Evolutionary conservation across 2,888 invertebrate genomes (phyloP).

Genomic region (Junonia oenone): DNA sequence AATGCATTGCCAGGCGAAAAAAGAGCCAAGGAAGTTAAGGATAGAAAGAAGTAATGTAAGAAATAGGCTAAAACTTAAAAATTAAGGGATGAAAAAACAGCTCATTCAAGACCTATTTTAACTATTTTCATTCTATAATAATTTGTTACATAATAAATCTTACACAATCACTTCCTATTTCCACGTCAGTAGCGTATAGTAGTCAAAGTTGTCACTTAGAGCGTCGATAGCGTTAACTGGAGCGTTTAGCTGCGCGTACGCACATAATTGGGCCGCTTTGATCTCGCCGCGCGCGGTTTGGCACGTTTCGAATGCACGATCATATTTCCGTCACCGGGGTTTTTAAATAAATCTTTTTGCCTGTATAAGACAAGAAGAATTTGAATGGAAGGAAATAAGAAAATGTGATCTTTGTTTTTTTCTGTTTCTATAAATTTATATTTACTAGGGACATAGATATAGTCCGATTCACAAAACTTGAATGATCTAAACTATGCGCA

Average conservation of each 20-base stretch:
- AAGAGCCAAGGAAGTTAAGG: no score
- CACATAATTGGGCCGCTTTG: conserved; percentile 64
- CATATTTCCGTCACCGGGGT: conserved; percentile 50
- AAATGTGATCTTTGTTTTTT: not conserved
- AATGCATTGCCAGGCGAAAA: no score
- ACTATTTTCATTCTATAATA: no score
- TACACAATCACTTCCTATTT: not conserved
- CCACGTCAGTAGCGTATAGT: not conserved
- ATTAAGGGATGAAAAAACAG: no score
- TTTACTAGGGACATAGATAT: no score
- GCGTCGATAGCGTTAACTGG: conserved; percentile 42
- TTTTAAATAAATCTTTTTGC: not conserved
- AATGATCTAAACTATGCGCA: no score
- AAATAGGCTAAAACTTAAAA: no score
- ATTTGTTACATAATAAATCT: no score
- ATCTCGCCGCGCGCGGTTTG: conserved; percentile 69
- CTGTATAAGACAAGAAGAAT: not conserved
- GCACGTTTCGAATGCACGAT: conserved; percentile 50
- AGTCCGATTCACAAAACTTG: no score
- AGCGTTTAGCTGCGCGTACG: conserved; percentile 62
- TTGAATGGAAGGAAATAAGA: not conserved
- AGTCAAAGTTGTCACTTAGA: conserved; percentile 1
- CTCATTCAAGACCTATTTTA: no score
- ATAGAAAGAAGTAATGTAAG: no score
- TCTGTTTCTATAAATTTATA: no score